phyloP scores from a whole-genome alignment of 2,113 vertebrate species.

The Fulica atra region DNA sequence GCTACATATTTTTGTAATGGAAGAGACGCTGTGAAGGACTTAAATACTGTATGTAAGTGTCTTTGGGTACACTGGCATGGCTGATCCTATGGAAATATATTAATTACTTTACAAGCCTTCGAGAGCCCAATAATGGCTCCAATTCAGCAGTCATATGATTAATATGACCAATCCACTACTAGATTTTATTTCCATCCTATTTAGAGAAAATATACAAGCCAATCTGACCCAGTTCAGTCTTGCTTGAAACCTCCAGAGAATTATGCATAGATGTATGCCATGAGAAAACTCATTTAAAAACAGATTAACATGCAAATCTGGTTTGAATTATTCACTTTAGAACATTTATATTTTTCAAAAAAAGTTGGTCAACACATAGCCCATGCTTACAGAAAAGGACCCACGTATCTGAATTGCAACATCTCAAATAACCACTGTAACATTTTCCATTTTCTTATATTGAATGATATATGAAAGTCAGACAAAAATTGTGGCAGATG shows the following conservation, averaged over 20 bases:
- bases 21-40: background rate
- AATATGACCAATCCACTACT: slow-evolving; percentile 17
- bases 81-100: background rate
- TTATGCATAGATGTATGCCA: slow-evolving; percentile 8
- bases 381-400: background rate
- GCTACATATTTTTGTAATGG: background rate
- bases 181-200: slow-evolving; percentile 37
- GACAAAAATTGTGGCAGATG: background rate
- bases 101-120: background rate
- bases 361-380: background rate
- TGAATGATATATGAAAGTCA: background rate
- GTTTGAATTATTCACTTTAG: slow-evolving; percentile 27
- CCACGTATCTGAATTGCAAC: background rate
- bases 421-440: background rate
- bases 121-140: background rate
- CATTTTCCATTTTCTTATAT: background rate
- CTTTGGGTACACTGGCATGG: background rate
- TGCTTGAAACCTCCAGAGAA: slow-evolving; percentile 57
- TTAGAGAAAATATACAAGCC: slow-evolving; percentile 46
- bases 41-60: background rate
- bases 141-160: slow-evolving; percentile 25
- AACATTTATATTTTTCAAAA: background rate
- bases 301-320: slow-evolving; percentile 52
- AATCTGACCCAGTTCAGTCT: slow-evolving; percentile 51
- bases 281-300: slow-evolving; percentile 39